These are phyloP conservation scores for Lepidocolaptes lacrymiger DNA, from an alignment of 2,797 vertebrate genomes.

Conservation along the genomic window DNA sequence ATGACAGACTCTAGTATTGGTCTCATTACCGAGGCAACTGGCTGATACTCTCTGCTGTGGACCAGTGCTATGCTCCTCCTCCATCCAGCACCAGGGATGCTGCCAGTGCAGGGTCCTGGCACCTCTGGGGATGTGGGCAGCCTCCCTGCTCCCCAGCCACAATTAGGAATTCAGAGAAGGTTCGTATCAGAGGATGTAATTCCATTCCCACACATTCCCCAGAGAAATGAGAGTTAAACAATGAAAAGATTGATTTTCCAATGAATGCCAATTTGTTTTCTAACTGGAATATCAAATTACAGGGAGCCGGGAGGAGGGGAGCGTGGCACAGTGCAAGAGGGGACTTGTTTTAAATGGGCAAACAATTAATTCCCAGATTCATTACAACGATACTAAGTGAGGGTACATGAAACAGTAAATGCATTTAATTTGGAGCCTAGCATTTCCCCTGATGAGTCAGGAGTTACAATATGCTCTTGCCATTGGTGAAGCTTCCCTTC, in stretches of 20 bases:
- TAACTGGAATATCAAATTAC: conserved; percentile 64
- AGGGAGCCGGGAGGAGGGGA: neutral
- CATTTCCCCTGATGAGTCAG: conserved; percentile 13
- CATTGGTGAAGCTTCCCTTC: neutral
- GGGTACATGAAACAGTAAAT: conserved; percentile 36
- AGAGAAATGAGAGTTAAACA: conserved; percentile 63
- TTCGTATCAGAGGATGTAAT: conserved; percentile 7
- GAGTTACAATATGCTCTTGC: neutral
- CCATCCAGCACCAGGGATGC: neutral
- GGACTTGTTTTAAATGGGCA: conserved; percentile 40
- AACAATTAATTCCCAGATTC: conserved; percentile 69
- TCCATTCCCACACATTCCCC: conserved; percentile 16
- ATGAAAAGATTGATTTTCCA: conserved; percentile 69
- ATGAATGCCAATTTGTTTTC: conserved; percentile 67
- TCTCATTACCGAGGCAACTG: neutral
- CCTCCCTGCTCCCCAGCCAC: neutral
- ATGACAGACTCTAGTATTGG: neutral
- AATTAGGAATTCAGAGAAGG: neutral
- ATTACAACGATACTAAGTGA: conserved; percentile 8
- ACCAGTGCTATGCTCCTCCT: rapidly evolving
- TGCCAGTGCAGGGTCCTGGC: rapidly evolving
- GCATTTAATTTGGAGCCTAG: conserved; percentile 58
- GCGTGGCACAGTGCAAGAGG: neutral
- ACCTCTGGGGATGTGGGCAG: rapidly evolving
- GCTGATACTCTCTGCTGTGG: rapidly evolving